Evolutionary conservation across 2,113 vertebrate species (phyloP).

Genomic region (Redunca redunca): DNA sequence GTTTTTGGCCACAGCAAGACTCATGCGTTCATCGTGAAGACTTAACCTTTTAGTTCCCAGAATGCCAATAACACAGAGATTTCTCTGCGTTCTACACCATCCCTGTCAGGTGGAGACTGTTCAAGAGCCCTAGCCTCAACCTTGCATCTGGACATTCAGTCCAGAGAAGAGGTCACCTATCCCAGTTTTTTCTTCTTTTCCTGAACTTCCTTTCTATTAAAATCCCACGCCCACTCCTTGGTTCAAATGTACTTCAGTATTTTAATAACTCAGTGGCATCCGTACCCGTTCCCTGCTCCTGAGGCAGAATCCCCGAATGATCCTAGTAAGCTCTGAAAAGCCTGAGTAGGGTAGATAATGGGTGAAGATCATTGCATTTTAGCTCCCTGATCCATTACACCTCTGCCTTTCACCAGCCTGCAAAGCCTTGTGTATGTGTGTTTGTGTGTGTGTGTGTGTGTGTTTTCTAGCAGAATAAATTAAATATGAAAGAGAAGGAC

Average conservation of each 20-base stretch:
- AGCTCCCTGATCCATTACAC: constrained; percentile 62
- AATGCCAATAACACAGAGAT: constrained; percentile 7
- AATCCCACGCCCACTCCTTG: background rate
- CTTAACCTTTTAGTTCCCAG: background rate
- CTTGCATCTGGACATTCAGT: background rate
- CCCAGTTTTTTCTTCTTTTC: constrained; percentile 9
- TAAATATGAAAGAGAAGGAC: constrained; percentile 69
- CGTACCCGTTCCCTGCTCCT: background rate
- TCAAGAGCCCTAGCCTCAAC: background rate
- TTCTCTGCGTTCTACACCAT: background rate
- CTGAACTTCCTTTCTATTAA: constrained; percentile 48
- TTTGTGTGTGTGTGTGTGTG: background rate
- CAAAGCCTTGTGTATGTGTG: background rate
- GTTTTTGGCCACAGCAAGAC: background rate
- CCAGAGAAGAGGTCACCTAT: background rate
- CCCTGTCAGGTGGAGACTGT: background rate
- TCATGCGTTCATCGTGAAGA: background rate
- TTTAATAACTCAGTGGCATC: constrained; percentile 18
- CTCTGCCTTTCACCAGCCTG: constrained; percentile 44
- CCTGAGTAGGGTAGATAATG: constrained; percentile 18
- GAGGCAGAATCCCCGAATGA: background rate
- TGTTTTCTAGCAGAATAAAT: constrained; percentile 70
- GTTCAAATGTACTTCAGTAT: constrained; percentile 20
- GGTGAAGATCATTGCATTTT: constrained; percentile 59
- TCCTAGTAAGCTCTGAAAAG: constrained; percentile 36